A percentile compares a stretch with the other conserved stretches of the same genome.
These are phyloP conservation scores for Prorops nasuta DNA, from an alignment of 1,140 invertebrate species.

Conservation along the genomic window DNA sequence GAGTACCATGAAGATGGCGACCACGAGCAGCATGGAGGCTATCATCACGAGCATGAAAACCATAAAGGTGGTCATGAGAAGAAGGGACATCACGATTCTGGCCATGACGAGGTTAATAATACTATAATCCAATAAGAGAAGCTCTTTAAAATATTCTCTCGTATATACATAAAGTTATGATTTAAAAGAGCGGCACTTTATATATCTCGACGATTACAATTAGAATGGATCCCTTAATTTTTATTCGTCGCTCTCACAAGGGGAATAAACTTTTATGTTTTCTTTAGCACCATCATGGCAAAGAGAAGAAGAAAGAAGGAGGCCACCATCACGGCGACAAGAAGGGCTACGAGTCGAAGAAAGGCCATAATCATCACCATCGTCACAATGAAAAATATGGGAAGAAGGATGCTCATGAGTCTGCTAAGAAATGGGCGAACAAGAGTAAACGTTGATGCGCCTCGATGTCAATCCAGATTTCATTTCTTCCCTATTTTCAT, in stretches of 20 bases:
- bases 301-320: constrained; percentile 58
- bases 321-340: constrained; percentile 58
- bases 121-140: too few species aligned
- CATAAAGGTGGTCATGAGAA: constrained; percentile 57
- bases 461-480: background rate
- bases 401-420: constrained; percentile 48
- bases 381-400: constrained; percentile 51
- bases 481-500: too few species aligned
- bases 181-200: too few species aligned
- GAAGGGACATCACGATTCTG: constrained; percentile 50
- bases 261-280: background rate
- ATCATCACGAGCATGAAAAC: constrained; percentile 58
- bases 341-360: constrained; percentile 58
- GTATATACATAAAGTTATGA: too few species aligned
- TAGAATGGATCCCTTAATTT: too few species aligned
- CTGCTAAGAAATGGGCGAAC: constrained; percentile 61
- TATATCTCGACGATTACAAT: too few species aligned
- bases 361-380: constrained; percentile 58
- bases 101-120: constrained; percentile 49
- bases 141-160: too few species aligned
- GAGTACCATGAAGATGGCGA: constrained; percentile 67
- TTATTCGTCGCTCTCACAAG: background rate
- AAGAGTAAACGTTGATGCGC: constrained; percentile 35
- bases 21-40: constrained; percentile 65
- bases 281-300: constrained; percentile 55